Base-by-base conservation (phyloP, 2,113 vertebrate genomes). In the Terrapene triunguis region DNA sequence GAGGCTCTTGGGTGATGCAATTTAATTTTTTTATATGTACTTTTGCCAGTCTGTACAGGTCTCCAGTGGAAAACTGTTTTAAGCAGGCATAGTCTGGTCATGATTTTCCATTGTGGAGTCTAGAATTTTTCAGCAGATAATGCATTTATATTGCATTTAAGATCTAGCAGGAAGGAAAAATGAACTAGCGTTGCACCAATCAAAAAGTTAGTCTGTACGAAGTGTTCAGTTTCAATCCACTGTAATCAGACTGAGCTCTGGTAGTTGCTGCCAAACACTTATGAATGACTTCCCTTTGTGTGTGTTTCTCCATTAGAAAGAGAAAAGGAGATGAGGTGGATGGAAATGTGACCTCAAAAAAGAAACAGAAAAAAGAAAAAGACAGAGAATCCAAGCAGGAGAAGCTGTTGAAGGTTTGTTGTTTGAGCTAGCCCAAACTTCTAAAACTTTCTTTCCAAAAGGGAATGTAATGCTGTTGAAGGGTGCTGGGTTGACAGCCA, bases 301-400 rank as follows among this genome's bases (percentile, higher is more conserved):
- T 55, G 16, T 9, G 27, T 79, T 86, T 74, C 42, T 96, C 25
- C 97, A 76, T 72, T 96, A 99, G 99, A 94, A 99, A 99, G 94
- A 99, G 99, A 76, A 99, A 99, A 97, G 96, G 95, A 1, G 99
- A 99, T 35, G 98, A 99, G 29, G 91, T 99, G 32, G 99, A 99
- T 92, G 98, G 98, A 59, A 99, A 98, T 17, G 97, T 97, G 10
- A 96, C 87, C 6, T 96, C 96, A 8, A 99, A 99, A 98, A 99
- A 99, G 97, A 99, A 98, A 94, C 98, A 98, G 93, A 99, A 99
- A 78, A 99, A 99, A 94, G 98, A 99, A 47, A 99, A 99, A 14
- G 99, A 99, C 53, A 99, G 98, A 48, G 98, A 99, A 38, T 97
- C 98, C 24, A 99, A 99, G 94, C 98, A 99, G 76, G 98, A 99